Base-by-base conservation (phyloP, 2,113 vertebrate genomes). In the Craseonycteris thonglongyai region DNA sequence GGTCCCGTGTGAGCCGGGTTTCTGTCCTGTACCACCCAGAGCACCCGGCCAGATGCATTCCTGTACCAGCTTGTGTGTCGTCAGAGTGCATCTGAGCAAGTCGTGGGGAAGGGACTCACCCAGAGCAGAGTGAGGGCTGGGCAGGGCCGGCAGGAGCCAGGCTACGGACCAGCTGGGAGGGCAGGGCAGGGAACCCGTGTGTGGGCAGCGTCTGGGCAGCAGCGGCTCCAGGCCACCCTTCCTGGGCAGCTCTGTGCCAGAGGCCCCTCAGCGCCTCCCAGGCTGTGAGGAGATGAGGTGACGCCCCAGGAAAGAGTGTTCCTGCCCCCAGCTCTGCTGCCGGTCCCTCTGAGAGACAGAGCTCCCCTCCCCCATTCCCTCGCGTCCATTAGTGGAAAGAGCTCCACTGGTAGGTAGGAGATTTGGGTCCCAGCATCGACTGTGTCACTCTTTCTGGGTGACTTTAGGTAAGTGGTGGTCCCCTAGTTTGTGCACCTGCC, bases 41-140 rank as follows among this genome's bases (percentile, higher is more conserved):
- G 30, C 0, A 0, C 35, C 59, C 45, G 40, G n/a, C 28, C 21
- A 15, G 4, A 8, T 0, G 2, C 6, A 16, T 66, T 56, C 38
- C 33, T 30, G 28, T 7, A 4, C 30, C 40, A 61, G 42, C 10
- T 21, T 24, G 47, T 8, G 61, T 0, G 4, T 6, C 51, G 19
- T 18, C 51, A 24, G 7, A 28, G 28, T 63, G 66, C 9, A 45
- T 56, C 40, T 51, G 61, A 90, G n/a, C 14, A 0, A n/a, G 12
- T 42, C 3, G 9, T 18, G 38, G 45, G 38, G 42, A 33, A 38
- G 33, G 49, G 47, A 26, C 15, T 0, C 6, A 0, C 3, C 2
- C 8, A 22, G 19, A 15, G 30, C 30, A 30, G 56, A 54, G 59
- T 0, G 28, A 78, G 5, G 49, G 91, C 35, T 47, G 58, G 26